Base-by-base conservation (phyloP, 2,888 invertebrate species). In the Calameuta idolon region DNA sequence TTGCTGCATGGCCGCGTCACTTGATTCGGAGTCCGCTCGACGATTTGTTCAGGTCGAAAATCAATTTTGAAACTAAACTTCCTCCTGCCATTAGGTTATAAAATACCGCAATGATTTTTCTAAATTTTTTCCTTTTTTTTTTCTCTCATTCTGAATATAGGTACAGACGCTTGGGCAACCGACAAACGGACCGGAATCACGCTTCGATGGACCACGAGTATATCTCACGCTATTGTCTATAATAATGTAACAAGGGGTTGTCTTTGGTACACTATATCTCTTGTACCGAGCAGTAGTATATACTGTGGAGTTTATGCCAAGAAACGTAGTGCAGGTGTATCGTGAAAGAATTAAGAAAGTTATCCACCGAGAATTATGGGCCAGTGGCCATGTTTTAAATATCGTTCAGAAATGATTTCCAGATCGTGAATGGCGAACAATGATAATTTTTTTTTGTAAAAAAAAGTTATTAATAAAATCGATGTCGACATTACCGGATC, bases 111-210 rank as follows among this genome's bases (percentile, higher is more conserved):
- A 78, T 40, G 68, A 73, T 34, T 68, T 34, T 76, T 76, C 71
- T 71, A 34, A 30, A 55, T 33, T 76, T 23, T 12, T 69, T 30
- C 2, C 2, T 12, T 30, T 34, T n/a, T 15, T 73, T 23, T 73
- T 73, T 69, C 11, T n/a, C 30, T 73, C 30, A 12, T n/a, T 40
- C 34, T 12, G 11, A 15, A 31, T 68, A 35, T 69, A 55, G 55
- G 75, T 55, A 75, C 73, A 75, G 40, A n/a, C n/a, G 40, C 34
- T 73, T 73, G 73, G 55, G 35, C 76, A 74, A 75, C 68, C 73
- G 74, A 75, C 73, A 74, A 77, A 74, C 76, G 69, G 77, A 83
- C 82, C 81, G 84, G 85, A 84, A 81, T 83, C 79, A 83, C 83
- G 84, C 82, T 81, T 82, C 83, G 84, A 75, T 77, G 85, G 77